phyloP scores from a whole-genome alignment of 2,888 invertebrate genomes.

The Meteorus cinctellus region DNA sequence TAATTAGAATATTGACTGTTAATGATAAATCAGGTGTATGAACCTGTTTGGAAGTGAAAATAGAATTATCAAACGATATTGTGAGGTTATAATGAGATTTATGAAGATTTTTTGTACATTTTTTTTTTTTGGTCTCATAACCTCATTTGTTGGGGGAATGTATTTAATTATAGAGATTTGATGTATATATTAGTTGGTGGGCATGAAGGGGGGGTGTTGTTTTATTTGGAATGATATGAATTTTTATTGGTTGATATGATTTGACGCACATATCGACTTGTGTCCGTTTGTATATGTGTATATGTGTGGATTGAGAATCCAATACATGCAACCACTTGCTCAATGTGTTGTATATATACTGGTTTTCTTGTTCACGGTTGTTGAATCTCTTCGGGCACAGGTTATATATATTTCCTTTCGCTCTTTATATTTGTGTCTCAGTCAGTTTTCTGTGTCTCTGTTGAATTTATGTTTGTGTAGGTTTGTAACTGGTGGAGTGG shows the following conservation, averaged over 20 bases:
- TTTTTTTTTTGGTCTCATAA: too few relatives aligned
- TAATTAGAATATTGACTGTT: too few relatives aligned
- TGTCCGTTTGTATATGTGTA: neutral
- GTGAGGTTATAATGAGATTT: too few relatives aligned
- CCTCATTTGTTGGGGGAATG: too few relatives aligned
- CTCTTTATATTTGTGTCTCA: neutral
- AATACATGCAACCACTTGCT: conserved; percentile 27
- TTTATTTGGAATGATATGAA: conserved; percentile 1
- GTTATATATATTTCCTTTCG: conserved; percentile 12
- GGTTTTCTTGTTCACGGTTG: conserved; percentile 14
- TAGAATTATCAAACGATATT: too few relatives aligned
- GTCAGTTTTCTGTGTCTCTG: neutral
- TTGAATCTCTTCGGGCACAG: neutral
- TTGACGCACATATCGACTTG: neutral
- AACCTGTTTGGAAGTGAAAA: too few relatives aligned
- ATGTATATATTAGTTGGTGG: too few relatives aligned
- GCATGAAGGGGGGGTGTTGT: too few relatives aligned
- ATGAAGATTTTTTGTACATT: too few relatives aligned
- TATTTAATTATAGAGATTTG: too few relatives aligned
- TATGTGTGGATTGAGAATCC: neutral
- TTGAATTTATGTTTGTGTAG: neutral
- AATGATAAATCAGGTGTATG: too few relatives aligned
- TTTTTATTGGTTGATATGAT: conserved; percentile 3
- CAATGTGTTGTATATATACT: conserved; percentile 8
- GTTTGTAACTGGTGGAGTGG: neutral